These are phyloP conservation scores for Acanthaster planci DNA, from an alignment of 35 echinoderm and acorn worm genomes.

Conservation along the genomic window DNA sequence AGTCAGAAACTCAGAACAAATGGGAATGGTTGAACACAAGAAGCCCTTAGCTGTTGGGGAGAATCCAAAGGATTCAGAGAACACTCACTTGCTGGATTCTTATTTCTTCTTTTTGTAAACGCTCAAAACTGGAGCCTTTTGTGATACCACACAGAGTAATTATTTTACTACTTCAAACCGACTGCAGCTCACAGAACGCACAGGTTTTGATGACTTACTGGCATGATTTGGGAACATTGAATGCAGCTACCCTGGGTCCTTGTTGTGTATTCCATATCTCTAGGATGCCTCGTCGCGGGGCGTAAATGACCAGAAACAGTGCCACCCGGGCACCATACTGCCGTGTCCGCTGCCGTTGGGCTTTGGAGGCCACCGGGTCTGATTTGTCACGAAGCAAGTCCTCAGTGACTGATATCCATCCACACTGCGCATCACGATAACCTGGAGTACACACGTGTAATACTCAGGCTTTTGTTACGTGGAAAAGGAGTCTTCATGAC, in stretches of 20 bases:
- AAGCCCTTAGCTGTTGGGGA: too few species aligned
- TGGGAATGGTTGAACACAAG: too few species aligned
- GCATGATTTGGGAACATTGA: constrained; percentile 97
- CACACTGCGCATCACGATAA: constrained; percentile 97
- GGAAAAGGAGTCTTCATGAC: too few species aligned
- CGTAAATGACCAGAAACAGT: constrained; percentile 94
- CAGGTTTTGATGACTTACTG: constrained; percentile 35
- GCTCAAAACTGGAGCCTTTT: not conserved
- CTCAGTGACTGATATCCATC: constrained; percentile 91
- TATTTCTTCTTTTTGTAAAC: not conserved
- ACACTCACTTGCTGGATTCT: not conserved
- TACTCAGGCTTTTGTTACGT: too few species aligned
- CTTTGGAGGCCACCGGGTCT: constrained; percentile 8
- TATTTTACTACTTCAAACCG: not conserved
- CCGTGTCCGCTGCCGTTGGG: constrained; percentile 27
- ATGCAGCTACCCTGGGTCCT: constrained; percentile 93
- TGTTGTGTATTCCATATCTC: constrained; percentile 99
- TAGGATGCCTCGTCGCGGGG: constrained; percentile 86
- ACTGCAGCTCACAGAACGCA: too few species aligned
- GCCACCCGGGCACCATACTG: constrained; percentile 59
- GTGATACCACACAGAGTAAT: not conserved
- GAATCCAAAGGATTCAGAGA: too few species aligned
- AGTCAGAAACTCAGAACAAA: too few species aligned
- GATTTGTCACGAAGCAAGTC: constrained; percentile 65
- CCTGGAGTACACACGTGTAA: constrained; percentile 5